Base-by-base conservation (phyloP, 2,113 vertebrate genomes). In the Xyrauchen texanus region DNA sequence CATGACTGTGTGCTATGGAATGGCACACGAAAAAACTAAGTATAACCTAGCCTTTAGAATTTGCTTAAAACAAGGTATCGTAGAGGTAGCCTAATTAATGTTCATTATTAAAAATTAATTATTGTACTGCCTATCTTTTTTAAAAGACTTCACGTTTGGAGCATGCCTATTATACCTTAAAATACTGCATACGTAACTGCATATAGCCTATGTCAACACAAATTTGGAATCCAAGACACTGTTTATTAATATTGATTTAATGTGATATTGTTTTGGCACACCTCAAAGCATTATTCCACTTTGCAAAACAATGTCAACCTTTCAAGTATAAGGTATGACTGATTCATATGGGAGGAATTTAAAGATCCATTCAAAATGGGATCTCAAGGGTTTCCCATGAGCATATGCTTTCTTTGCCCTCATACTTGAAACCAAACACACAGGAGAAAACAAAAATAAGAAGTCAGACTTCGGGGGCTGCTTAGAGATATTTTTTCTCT, bases 401-500 rank as follows among this genome's bases (percentile, higher is more conserved):
- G 57, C 51, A 70, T 79, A 79, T 68, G 55, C 75, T 34, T 81
- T 73, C 82, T 87, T 81, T 85, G 55, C 85, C 84, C 58, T 61
- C 74, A 72, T 81, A 57, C 76, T 81, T 49, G 55, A 84, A 82
- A 76, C 47, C 45, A 52, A 74, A 77, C 66, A 49, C 83, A 69
- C 81, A 77, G 49, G 70, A 85, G 80, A 85, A 80, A 74, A 75
- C 58, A 83, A 84, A 73, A 83, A 81, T 46, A 84, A 73, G 79
- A 86, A 80, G 84, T 85, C 85, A 78, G 76, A 84, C 53, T 63
- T 77, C 53, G 77, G 21, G 44, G 74, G 81, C 77, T 90, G 86
- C 88, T 86, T 77, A 5, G 86, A 89, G 89, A 87, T 88, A 81
- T 76, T 84, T 82, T 91, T 90, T 90, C 91, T 89, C 83, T 85